phyloP scores from a whole-genome alignment of 2,888 invertebrate genomes.

The Lapara coniferarum region DNA sequence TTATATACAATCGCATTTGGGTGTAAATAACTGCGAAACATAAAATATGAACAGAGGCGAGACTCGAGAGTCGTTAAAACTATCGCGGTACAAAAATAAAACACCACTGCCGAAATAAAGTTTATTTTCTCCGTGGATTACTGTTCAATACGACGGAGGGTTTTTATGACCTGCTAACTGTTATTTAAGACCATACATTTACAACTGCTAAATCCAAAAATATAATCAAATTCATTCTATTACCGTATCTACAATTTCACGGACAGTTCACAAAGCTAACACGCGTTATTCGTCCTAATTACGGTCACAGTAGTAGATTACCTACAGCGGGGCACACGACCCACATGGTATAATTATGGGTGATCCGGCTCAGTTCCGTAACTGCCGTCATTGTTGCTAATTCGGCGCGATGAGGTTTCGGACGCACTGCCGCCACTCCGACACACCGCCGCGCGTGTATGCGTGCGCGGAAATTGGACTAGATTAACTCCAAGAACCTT shows the following conservation, averaged over 20 bases:
- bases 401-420: conserved; percentile 17
- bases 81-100: conserved; percentile 5
- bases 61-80: conserved; percentile 4
- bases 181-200: too few relatives aligned
- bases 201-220: neutral
- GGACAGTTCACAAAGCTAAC: neutral
- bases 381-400: conserved; percentile 17
- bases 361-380: conserved; percentile 16
- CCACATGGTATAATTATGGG: conserved; percentile 1
- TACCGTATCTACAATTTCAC: too few relatives aligned
- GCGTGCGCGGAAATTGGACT: conserved; percentile 21
- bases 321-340: neutral
- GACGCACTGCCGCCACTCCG: neutral
- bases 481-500: conserved; percentile 5
- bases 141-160: neutral
- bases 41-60: conserved; percentile 11
- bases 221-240: neutral
- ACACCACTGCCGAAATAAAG: neutral
- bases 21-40: conserved; percentile 5
- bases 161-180: neutral
- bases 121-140: neutral
- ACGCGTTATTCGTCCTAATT: neutral
- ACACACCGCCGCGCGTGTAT: neutral
- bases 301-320: neutral
- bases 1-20: neutral